phyloP scores from a whole-genome alignment of 2,113 vertebrate species.

The Muntiacus reevesi region DNA sequence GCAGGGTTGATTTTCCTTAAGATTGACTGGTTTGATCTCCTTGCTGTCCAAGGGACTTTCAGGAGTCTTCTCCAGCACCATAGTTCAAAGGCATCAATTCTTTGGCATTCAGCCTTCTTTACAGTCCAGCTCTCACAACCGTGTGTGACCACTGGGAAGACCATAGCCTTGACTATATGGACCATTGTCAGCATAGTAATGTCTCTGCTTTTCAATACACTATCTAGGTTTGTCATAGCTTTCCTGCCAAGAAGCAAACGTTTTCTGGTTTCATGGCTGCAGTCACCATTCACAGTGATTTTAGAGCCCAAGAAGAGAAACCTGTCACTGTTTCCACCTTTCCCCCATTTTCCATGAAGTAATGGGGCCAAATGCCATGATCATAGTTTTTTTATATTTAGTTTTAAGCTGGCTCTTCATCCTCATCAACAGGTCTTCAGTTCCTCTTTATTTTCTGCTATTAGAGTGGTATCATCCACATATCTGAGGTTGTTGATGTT shows the following conservation, averaged over 20 bases:
- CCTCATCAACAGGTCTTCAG: neutral
- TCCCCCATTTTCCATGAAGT: neutral
- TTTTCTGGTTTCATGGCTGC: neutral
- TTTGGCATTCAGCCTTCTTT: neutral
- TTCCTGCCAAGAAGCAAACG: neutral
- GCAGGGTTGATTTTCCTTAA: neutral
- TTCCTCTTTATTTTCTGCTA: neutral
- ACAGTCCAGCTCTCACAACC: neutral
- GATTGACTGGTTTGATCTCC: neutral
- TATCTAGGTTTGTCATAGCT: neutral
- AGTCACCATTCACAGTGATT: neutral
- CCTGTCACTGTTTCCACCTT: neutral
- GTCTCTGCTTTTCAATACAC: neutral
- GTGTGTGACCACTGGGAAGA: neutral
- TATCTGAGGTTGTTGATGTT: neutral
- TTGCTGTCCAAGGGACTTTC: neutral
- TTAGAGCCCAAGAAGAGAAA: neutral
- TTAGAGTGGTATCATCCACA: neutral
- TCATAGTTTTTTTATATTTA: neutral
- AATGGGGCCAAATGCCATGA: neutral
- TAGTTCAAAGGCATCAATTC: neutral
- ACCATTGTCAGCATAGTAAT: neutral
- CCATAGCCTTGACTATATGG: neutral
- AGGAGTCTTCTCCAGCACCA: neutral
- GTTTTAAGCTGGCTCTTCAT: neutral